These are phyloP conservation scores for Excalfactoria chinensis DNA, from an alignment of 2,113 vertebrate species.

Conservation along the genomic window DNA sequence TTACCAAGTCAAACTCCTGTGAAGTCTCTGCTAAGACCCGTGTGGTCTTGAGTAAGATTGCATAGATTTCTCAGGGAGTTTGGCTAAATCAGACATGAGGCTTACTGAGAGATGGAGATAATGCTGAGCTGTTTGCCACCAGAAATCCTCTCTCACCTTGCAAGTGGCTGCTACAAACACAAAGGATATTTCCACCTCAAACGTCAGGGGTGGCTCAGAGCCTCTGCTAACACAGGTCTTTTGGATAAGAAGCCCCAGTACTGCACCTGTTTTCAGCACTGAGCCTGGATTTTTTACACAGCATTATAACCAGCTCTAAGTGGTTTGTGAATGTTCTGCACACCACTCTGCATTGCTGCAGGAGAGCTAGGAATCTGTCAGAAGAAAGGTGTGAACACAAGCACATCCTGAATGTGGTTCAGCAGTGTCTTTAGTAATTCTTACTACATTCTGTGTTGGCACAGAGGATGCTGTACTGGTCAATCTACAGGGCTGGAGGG, in stretches of 20 bases:
- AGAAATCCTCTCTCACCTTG: background rate
- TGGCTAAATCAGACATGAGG: accelerated
- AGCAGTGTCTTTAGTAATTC: background rate
- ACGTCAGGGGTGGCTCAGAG: background rate
- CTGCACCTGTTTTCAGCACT: background rate
- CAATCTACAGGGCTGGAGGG: background rate
- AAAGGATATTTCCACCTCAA: background rate
- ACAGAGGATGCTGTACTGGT: background rate
- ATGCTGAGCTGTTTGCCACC: background rate
- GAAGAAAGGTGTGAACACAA: background rate
- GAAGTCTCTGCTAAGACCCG: background rate
- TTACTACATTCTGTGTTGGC: background rate
- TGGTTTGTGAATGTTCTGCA: background rate
- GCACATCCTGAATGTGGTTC: background rate
- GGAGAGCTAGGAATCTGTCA: background rate
- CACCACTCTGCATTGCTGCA: background rate
- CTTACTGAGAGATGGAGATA: background rate
- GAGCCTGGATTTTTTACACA: background rate
- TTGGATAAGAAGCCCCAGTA: accelerated
- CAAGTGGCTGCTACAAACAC: background rate
- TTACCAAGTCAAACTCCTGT: background rate
- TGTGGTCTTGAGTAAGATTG: background rate
- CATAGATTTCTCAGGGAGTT: background rate
- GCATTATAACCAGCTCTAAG: background rate
- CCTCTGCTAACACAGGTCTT: background rate